Percentiles rank a stretch among this genome's conserved stretches.
phyloP scores from a whole-genome alignment of 2,113 vertebrate species.

The Lamprologus callipterus region DNA sequence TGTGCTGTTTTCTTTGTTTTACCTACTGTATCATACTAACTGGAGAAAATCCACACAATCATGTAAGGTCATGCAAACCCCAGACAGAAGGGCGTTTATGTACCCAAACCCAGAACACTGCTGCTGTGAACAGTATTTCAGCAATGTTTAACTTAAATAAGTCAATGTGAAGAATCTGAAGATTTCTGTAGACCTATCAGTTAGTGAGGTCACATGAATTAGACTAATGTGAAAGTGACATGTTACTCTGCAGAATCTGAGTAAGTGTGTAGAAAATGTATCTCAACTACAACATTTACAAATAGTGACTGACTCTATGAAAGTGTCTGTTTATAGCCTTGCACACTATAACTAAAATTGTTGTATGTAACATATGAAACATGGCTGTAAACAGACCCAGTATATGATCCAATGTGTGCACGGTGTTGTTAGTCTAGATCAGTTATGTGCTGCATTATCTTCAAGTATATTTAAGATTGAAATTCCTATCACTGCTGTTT shows the following conservation, averaged over 20 bases:
- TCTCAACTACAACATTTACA: background rate
- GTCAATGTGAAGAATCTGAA: background rate
- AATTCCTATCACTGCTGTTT: background rate
- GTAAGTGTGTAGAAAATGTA: background rate
- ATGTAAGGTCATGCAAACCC: background rate
- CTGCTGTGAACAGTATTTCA: background rate
- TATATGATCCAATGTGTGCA: background rate
- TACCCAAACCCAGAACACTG: background rate
- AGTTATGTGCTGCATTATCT: background rate
- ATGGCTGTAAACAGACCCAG: background rate
- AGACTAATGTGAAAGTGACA: background rate
- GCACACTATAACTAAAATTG: background rate
- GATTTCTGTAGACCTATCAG: background rate
- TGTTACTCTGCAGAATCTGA: background rate
- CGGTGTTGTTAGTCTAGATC: background rate
- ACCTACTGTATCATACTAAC: background rate
- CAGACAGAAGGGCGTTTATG: background rate
- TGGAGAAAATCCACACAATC: background rate
- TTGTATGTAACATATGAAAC: background rate
- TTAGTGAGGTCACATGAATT: background rate
- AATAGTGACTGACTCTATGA: background rate
- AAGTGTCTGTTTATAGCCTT: background rate
- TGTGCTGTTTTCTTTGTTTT: background rate
- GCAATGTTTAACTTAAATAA: rapidly evolving
- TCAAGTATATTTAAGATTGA: background rate